Evolutionary conservation across 2,888 invertebrate species (phyloP), one percentile per base, ranked within the genome.

Genomic region (Chalcis sispes): DNA sequence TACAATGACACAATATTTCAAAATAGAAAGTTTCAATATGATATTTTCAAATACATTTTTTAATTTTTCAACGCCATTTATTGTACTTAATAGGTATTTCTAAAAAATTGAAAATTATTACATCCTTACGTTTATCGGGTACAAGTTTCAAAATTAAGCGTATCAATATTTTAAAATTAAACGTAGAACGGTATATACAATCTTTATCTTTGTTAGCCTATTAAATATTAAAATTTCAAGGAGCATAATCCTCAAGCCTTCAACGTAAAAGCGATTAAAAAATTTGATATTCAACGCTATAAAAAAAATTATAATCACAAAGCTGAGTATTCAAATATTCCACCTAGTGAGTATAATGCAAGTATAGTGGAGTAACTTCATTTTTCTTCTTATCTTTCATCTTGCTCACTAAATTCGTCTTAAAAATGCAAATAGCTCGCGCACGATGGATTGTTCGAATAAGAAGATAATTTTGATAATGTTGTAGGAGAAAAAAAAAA

Each of bases 401-500:
- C 67, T 64, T 23, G 20, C 48, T 52, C 75, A 66, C 62, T 61
- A 79, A 78, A 78, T 59, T 70, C 65, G 72, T 70, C 70, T 79
- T 74, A 42, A 72, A 75, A 70, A 58, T 72, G 70, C 78, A 79
- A 76, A 70, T 66, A 70, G 52, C 52, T 25, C n/a, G 10, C 40
- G 5, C n/a, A n/a, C n/a, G 23, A 32, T 15, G 59, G 69, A 69
- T 73, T 59, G 58, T 65, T 29, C 66, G 69, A 76, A 69, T 40
- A 18, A 75, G 42, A 61, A 64, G 73, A 73, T 72, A 75, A 72
- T 69, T 76, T 66, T 67, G 78, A 74, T 77, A 77, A 65, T 42
- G 75, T 42, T 59, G 74, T 61, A 64, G n/a, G n/a, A n/a, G n/a
- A n/a, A n/a, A n/a, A n/a, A n/a, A n/a, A n/a, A n/a, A 69, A 74